Base-by-base conservation (phyloP, 92 coral and sea anemone genomes). In the Epizoanthus rinbou region DNA sequence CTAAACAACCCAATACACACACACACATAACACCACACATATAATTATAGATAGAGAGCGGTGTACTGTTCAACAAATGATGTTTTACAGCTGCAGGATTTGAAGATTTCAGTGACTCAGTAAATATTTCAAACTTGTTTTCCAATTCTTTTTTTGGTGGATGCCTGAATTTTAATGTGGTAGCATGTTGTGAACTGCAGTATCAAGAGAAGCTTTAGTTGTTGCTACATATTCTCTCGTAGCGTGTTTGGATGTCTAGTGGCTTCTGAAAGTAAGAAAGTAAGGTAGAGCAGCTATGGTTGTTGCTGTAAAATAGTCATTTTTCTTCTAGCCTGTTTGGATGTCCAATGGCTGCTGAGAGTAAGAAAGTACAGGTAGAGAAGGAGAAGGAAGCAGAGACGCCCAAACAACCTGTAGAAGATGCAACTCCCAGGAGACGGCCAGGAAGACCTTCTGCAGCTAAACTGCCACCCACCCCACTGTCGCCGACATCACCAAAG, bases 401-500 rank as follows among this genome's bases (percentile, higher is more conserved):
- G 7, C 35, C 41, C 53, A 78, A 50, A 43, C 82, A 78, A 57
- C 57, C 57, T 41, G 71, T 23, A 37, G 82, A 78, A 18, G 87
- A 87, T 6, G 91, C 87, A 52, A 95, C 98, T 19, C 92, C 93
- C 47, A 93, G 89, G 88, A 90, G 94, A 85, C 86, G 98, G 65
- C 93, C 97, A 17, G 98, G 98, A 3, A 87, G 97, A 73, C 94
- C 95, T 11, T 92, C 97, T 0, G 85, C 80, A 37, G 87, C 86
- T 64, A 87, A 87, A 64, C 35, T 75, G 13, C 86, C 70, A 59
- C 84, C 64, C 56, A 88, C 95, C 62, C 87, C 98, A 5, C 87
- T 92, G 74, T 93, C 98, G 31, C 94, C 98, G 0, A 90, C 94
- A 45, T 94, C 98, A 33, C 97, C 94, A 6, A 90, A 91, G 79